phyloP scores from a whole-genome alignment of 2,797 vertebrate species.

The Xiphophorus birchmanni region DNA sequence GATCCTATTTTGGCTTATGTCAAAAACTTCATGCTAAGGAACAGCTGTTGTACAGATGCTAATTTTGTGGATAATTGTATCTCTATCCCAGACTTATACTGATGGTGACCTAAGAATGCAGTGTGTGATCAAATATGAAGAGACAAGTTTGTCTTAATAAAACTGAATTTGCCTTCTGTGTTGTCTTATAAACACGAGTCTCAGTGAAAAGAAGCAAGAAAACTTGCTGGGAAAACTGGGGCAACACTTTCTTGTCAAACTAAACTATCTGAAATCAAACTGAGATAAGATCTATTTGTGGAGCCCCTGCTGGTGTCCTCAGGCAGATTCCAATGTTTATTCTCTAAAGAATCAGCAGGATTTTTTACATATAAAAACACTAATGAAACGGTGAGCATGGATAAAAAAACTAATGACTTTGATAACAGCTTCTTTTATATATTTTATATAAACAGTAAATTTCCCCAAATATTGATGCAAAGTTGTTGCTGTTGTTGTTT shows the following conservation, averaged over 20 bases:
- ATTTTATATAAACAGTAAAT: background rate
- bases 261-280: constrained; percentile 1
- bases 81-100: background rate
- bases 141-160: background rate
- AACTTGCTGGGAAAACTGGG: constrained; percentile 1
- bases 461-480: background rate
- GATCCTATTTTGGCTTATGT: background rate
- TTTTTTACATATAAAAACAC: background rate
- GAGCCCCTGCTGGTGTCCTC: background rate
- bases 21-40: background rate
- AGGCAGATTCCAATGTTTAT: background rate
- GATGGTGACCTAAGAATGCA: background rate
- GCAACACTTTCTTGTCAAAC: constrained; percentile 7
- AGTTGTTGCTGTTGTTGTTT: background rate
- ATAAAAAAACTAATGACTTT: background rate
- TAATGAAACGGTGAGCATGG: background rate
- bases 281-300: background rate
- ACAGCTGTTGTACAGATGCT: background rate
- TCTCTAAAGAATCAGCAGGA: background rate
- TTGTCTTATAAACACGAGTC: background rate
- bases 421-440: background rate
- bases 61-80: background rate
- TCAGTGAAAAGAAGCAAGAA: background rate
- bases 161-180: background rate
- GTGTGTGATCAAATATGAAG: background rate